phyloP scores from a whole-genome alignment of 2,888 invertebrate genomes.

The Gibbula magus region DNA sequence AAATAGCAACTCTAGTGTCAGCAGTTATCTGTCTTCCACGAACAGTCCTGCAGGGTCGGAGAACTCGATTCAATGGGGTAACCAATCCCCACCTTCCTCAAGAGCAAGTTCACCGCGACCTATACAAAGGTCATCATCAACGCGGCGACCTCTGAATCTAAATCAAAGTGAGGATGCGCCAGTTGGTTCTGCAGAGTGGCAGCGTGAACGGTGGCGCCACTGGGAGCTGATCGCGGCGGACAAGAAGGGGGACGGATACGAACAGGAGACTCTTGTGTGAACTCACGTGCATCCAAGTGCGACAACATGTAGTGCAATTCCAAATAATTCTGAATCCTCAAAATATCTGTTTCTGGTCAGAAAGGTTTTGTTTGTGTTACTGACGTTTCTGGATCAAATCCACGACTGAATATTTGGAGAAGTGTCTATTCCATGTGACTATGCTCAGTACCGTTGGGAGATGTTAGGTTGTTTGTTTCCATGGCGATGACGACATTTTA shows the following conservation, averaged over 20 bases:
- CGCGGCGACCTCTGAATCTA: conserved; percentile 51
- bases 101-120: conserved; percentile 54
- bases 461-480: not conserved
- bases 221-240: conserved; percentile 67
- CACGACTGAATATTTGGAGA: not conserved
- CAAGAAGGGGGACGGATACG: conserved; percentile 55
- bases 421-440: not conserved
- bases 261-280: conserved; percentile 72
- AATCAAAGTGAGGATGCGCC: conserved; percentile 47
- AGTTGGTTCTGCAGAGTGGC: conserved; percentile 61
- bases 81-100: conserved; percentile 47
- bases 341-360: not conserved
- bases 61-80: conserved; percentile 47
- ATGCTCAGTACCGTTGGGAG: not conserved
- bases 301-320: not conserved
- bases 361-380: not conserved
- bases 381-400: not conserved
- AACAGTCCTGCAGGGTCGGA: conserved; percentile 53
- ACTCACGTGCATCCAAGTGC: not conserved
- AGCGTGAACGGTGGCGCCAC: conserved; percentile 67
- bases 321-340: not conserved
- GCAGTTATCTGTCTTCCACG: conserved; percentile 42
- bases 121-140: conserved; percentile 44
- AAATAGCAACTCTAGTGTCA: conserved; percentile 33
- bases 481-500: not conserved